Evolutionary conservation across 2,113 vertebrate species (phyloP).

Genomic region (Gallinago jamesoni): DNA sequence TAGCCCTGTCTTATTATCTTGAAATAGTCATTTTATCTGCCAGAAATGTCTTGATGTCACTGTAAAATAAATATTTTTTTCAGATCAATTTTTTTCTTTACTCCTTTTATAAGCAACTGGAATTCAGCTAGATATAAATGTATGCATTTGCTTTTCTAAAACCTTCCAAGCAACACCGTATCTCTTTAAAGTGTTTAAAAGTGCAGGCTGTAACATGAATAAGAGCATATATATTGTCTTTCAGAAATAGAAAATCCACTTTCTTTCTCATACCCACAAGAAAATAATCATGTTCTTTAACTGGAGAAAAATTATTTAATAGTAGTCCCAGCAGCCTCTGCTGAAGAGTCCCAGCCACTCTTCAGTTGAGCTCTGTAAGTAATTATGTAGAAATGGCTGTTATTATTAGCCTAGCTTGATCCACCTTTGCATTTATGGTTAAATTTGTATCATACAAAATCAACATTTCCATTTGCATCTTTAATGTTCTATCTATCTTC

Average conservation of each 20-base stretch:
- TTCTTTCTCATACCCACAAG: background rate
- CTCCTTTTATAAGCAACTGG: background rate
- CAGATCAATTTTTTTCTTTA: background rate
- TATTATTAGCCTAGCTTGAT: background rate
- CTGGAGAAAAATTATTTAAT: background rate
- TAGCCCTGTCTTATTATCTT: background rate
- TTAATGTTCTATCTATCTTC: background rate
- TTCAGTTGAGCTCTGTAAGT: background rate
- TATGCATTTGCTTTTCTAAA: background rate
- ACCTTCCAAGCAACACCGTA: background rate
- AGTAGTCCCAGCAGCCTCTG: background rate
- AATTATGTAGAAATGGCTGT: rapidly evolving
- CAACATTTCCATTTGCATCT: background rate
- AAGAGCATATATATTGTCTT: background rate
- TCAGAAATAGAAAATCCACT: background rate
- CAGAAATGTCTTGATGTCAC: slow-evolving; percentile 1
- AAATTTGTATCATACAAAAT: background rate
- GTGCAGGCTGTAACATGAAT: background rate
- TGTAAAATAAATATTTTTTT: slow-evolving; percentile 1
- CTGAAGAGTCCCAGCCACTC: background rate
- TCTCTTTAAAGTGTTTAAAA: background rate
- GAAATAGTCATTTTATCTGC: background rate
- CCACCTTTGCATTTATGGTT: background rate
- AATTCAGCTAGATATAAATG: background rate
- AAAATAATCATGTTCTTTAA: background rate